Conservation (phyloP, 2,113 vertebrate species). For the Paedocypris sp. region DNA sequence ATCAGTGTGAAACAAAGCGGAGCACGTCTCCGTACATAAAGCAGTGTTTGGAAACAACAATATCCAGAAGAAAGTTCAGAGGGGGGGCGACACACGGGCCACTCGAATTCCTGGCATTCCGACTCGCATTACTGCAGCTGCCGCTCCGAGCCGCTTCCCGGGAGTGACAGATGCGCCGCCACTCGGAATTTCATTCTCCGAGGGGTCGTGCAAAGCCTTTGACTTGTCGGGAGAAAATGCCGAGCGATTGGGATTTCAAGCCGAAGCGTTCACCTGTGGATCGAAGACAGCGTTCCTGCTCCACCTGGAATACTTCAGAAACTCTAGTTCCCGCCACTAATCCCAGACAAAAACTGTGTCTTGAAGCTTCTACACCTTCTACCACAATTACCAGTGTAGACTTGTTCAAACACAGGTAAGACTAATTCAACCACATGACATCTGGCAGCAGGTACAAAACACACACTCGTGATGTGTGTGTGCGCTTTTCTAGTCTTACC, state of each 20-base stretch:
- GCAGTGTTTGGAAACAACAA: not conserved
- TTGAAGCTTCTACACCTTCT: too few species aligned
- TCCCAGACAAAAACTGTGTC: not conserved
- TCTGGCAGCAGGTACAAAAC: not conserved
- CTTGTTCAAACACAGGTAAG: too few species aligned
- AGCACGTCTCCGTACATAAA: too few species aligned
- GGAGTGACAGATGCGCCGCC: slow-evolving; percentile 22
- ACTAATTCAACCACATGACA: not conserved
- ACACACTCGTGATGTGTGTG: not conserved
- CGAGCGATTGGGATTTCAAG: not conserved
- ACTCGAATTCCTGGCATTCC: slow-evolving; percentile 45
- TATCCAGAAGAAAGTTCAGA: slow-evolving; percentile 14
- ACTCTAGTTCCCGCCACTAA: not conserved
- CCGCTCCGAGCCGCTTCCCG: slow-evolving; percentile 4
- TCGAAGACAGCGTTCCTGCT: too few species aligned
- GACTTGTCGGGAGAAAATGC: not conserved
- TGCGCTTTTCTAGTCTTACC: slow-evolving; percentile 45
- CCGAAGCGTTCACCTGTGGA: too few species aligned
- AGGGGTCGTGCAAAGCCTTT: not conserved
- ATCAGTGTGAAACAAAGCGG: too few species aligned
- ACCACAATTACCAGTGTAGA: too few species aligned
- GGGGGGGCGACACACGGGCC: slow-evolving; percentile 9
- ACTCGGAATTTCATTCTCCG: not conserved
- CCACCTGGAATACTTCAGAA: slow-evolving; percentile 51
- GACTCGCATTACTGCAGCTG: slow-evolving; percentile 37